Percentiles rank a stretch among this genome's conserved stretches.
These are phyloP conservation scores for Xestoiulus laeticollis DNA, from an alignment of 2,888 invertebrate species.

Conservation along the genomic window DNA sequence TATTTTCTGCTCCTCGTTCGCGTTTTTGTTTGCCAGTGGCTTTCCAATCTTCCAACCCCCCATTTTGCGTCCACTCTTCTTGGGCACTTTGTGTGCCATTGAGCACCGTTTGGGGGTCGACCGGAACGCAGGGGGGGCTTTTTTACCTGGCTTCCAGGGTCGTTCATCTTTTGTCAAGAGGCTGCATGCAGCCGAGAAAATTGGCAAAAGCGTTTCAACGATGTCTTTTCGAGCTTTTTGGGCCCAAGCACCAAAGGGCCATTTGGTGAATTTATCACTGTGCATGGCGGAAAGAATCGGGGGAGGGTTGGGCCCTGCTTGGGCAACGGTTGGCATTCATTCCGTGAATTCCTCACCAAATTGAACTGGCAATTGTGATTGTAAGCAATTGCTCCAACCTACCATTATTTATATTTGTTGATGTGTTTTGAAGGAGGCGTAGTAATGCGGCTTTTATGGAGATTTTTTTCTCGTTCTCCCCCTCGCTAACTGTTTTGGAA, in stretches of 20 bases:
- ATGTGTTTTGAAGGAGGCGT: conserved; percentile 34
- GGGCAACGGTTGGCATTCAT: background rate
- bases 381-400: conserved; percentile 15
- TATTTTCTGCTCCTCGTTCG: background rate
- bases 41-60: conserved; percentile 36
- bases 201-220: background rate
- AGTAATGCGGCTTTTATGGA: conserved; percentile 29
- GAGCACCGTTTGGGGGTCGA: conserved; percentile 15
- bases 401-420: conserved; percentile 37
- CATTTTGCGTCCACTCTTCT: conserved; percentile 7
- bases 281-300: conserved; percentile 13
- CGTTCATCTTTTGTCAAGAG: conserved; percentile 44
- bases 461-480: background rate
- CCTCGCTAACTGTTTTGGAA: conserved; percentile 1
- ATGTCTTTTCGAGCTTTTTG: background rate
- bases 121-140: background rate
- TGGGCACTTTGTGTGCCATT: background rate
- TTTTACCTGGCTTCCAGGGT: conserved; percentile 45
- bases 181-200: conserved; percentile 4
- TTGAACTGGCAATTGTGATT: conserved; percentile 23
- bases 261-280: background rate
- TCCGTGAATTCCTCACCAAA: conserved; percentile 29
- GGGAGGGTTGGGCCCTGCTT: background rate
- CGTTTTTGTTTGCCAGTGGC: conserved; percentile 18
- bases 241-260: background rate